A percentile compares a stretch with the other conserved stretches of the same genome.
Evolutionary conservation across 2,888 invertebrate genomes (phyloP).

Genomic region (Mamestra brassicae): DNA sequence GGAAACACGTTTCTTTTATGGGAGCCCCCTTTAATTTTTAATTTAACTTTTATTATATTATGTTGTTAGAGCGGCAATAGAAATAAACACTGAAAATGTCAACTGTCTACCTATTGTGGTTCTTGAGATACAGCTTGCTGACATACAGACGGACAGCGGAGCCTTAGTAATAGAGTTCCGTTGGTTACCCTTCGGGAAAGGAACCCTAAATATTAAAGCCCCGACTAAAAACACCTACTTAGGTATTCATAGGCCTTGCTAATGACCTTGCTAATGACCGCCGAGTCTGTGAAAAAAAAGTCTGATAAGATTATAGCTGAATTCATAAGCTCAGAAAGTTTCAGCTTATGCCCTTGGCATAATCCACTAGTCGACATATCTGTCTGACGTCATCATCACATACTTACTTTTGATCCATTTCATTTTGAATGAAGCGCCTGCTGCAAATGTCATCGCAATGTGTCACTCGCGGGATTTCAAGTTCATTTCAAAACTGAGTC

Average conservation of each 20-base stretch:
- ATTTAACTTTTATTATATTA: too few relatives aligned
- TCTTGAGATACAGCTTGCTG: too few relatives aligned
- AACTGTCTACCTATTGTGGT: too few relatives aligned
- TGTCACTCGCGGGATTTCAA: conserved; percentile 38
- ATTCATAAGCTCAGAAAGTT: not conserved
- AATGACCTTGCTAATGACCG: not conserved
- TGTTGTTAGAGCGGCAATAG: too few relatives aligned
- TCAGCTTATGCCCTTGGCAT: not conserved
- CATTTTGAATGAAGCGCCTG: conserved; percentile 36
- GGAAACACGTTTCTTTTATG: too few relatives aligned
- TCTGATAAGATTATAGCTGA: not conserved
- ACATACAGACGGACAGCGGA: too few relatives aligned
- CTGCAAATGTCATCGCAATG: conserved; percentile 29
- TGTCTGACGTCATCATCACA: not conserved
- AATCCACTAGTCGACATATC: not conserved
- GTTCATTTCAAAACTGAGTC: conserved; percentile 43
- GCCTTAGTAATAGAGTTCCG: too few relatives aligned
- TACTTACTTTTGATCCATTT: not conserved
- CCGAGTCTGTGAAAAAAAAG: not conserved
- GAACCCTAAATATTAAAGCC: too few relatives aligned
- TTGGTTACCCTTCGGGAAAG: too few relatives aligned
- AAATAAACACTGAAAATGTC: too few relatives aligned
- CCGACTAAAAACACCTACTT: too few relatives aligned
- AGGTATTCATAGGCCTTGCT: not conserved
- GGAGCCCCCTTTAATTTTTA: too few relatives aligned